These are phyloP conservation scores for Halyomorpha halys DNA, from an alignment of 1,140 invertebrate genomes.

Conservation along the genomic window DNA sequence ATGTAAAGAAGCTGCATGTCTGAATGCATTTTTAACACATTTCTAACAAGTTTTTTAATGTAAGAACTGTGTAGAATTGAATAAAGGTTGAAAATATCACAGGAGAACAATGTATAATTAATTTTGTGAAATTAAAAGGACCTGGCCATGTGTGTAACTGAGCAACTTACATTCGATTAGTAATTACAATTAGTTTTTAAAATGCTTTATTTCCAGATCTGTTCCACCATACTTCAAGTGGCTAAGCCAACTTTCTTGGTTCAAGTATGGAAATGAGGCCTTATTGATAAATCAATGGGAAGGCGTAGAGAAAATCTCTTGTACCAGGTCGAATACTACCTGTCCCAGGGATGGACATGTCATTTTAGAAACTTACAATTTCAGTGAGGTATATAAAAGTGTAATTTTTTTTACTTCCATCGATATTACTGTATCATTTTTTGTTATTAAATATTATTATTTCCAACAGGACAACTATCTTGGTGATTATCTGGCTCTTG, in stretches of 20 bases:
- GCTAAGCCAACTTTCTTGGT: conserved; percentile 91
- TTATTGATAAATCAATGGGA: conserved; percentile 90
- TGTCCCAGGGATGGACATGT: conserved; percentile 65
- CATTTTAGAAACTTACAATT: conserved; percentile 68
- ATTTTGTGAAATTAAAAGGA: no score
- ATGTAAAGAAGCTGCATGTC: no score
- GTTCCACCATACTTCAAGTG: conserved; percentile 81
- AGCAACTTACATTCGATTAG: no score
- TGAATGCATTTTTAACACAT: no score
- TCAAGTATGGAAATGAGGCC: conserved; percentile 87
- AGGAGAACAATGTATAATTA: no score
- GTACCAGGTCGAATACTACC: conserved; percentile 56
- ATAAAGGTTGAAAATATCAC: no score
- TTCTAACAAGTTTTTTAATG: no score
- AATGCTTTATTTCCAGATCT: conserved; percentile 51
- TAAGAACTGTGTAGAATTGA: no score
- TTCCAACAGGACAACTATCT: conserved; percentile 53
- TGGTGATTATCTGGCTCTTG: conserved; percentile 57
- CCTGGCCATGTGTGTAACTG: no score
- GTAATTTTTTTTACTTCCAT: conserved; percentile 2
- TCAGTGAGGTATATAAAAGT: conserved; percentile 48
- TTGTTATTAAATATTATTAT: conserved; percentile 28
- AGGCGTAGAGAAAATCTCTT: conserved; percentile 56
- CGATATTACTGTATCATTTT: conserved; percentile 13
- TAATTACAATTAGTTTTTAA: no score